A percentile compares a stretch with the other conserved stretches of the same genome.
phyloP scores from a whole-genome alignment of 2,797 vertebrate genomes.

The Urocyon cinereoargenteus region DNA sequence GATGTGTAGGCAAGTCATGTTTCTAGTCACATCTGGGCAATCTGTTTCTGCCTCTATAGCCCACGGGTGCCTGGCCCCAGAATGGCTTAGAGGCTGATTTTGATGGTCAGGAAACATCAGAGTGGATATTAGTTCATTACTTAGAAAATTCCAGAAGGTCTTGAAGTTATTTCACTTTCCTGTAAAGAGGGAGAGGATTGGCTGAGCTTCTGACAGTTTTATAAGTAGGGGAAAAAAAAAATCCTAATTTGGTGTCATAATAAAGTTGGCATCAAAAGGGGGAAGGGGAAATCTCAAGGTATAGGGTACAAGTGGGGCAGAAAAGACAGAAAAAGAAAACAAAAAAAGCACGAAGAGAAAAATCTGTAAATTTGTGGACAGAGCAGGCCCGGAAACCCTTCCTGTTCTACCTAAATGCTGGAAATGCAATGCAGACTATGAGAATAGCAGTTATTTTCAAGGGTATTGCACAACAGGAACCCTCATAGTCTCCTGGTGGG shows the following conservation, averaged over 20 bases:
- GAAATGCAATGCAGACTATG: neutral
- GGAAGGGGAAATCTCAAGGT: neutral
- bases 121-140: neutral
- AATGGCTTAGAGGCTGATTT: neutral
- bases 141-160: neutral
- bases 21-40: neutral
- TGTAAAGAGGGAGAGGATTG: neutral
- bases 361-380: neutral
- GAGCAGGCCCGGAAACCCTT: neutral
- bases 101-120: neutral
- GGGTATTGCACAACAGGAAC: neutral
- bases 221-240: neutral
- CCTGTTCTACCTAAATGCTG: neutral
- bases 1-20: neutral
- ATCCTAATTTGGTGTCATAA: neutral
- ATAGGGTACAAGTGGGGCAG: accelerated
- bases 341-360: neutral
- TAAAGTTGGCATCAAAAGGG: neutral
- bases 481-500: neutral
- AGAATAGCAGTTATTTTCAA: neutral
- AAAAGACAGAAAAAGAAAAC: neutral
- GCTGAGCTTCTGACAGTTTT: neutral
- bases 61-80: neutral
- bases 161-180: neutral
- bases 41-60: neutral